Base-by-base conservation (phyloP, 1,140 invertebrate species). In the Drosophila mojavensis region DNA sequence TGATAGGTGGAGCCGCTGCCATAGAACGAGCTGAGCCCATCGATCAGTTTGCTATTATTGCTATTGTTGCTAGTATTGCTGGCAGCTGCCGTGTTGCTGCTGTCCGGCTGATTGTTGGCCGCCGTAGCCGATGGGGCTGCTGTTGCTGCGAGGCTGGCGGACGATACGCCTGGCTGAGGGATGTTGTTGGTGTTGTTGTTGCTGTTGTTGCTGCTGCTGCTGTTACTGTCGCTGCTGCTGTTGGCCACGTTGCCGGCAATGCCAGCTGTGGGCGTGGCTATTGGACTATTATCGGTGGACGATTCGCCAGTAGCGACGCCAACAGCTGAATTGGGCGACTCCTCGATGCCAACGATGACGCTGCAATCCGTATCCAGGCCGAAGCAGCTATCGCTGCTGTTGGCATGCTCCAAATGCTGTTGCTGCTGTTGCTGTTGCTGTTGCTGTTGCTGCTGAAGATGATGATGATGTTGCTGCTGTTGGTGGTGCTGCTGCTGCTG, bases 21-120 rank as follows among this genome's bases (percentile, higher is more conserved):
- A 17, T 92, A 92, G 64, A 92, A 92, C 20, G 91, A 91, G 72
- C 85, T 92, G 26, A 92, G 85, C n/a, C 89, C 84, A 63, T 92
- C 91, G 50, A 92, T 90, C 2, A 92, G 63, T 67, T 92, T 92
- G 61, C 65, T 36, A 33, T 33, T 88, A 51, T 84, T 91, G 63
- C 43, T 71, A 41, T 45, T 30, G 33, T 9, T 33, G 33, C 6
- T 33, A 6, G 5, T 33, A 10, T 33, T 33, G 33, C 33, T 7
- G 26, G 60, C 24, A n/a, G 41, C 6, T 15, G 9, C 5, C 20
- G 20, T 41, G 36, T 6, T 28, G 15, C 7, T 36, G 33, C 7
- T 10, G 33, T 36, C 9, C 33, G 33, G 9, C 33, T 36, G 33
- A 11, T 11, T 39, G 69, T 36, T 11, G 56, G 1, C 9, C 36